Conservation (phyloP, 2,888 invertebrate genomes). For the Drosophila mimetica region DNA sequence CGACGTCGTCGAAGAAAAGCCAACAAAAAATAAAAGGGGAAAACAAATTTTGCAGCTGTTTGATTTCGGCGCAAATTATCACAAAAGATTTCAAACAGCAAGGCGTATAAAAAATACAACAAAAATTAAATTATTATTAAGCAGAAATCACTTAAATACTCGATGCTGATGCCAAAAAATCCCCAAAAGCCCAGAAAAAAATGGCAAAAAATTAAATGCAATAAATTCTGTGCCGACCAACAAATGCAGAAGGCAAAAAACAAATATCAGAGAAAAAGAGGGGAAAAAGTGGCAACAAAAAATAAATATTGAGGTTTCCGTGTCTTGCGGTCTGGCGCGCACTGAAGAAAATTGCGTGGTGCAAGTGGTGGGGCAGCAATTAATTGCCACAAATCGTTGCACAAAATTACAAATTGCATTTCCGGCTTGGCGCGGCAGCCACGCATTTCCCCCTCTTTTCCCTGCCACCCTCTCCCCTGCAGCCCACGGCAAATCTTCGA, state of each 20-base stretch:
- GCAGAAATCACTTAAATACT: conserved; percentile 71
- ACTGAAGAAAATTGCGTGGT: conserved; percentile 6
- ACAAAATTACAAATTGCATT: conserved; percentile 77
- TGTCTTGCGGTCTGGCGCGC: conserved; percentile 75
- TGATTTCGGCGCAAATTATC: conserved; percentile 76
- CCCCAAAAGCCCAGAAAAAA: conserved; percentile 12
- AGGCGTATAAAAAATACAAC: conserved; percentile 15
- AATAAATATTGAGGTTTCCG: conserved; percentile 69
- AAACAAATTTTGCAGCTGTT: conserved; percentile 72
- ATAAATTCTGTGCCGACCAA: conserved; percentile 61
- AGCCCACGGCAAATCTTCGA: conserved; percentile 18
- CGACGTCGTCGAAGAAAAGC: conserved; percentile 48
- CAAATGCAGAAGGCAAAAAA: conserved; percentile 34
- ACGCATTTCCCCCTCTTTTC: conserved; percentile 37
- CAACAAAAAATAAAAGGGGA: conserved; percentile 22
- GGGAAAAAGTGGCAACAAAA: conserved; percentile 16
- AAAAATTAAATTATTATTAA: conserved; percentile 61
- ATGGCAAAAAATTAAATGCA: conserved; percentile 60
- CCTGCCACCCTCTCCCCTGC: no score
- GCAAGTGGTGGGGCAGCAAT: conserved; percentile 53
- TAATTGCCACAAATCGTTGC: conserved; percentile 74
- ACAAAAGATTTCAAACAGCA: conserved; percentile 44
- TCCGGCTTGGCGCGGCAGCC: conserved; percentile 70
- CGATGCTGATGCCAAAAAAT: conserved; percentile 49
- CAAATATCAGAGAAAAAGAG: conserved; percentile 9